These are phyloP conservation scores for Sminthurinus aureus DNA, from an alignment of 2,888 invertebrate species.

Conservation along the genomic window DNA sequence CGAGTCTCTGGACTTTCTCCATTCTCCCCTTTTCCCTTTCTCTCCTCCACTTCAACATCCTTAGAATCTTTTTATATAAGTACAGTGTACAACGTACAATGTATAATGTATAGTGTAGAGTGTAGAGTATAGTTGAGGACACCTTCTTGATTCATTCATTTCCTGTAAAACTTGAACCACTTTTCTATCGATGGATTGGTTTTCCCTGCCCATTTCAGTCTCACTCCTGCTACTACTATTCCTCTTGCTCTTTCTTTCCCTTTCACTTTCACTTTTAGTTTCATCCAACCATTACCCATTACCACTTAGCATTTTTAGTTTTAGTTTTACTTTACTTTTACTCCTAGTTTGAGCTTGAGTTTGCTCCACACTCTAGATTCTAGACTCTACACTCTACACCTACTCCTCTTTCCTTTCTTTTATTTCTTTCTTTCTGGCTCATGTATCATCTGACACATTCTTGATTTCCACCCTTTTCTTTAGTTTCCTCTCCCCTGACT, in stretches of 20 bases:
- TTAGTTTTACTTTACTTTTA: background rate
- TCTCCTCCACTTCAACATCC: background rate
- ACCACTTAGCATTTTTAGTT: background rate
- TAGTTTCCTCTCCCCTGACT: background rate
- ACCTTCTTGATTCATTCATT: background rate
- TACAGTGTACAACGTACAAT: no score
- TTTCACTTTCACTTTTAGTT: background rate
- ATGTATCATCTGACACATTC: background rate
- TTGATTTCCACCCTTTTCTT: background rate
- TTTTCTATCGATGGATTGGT: no score
- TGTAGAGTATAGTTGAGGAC: no score
- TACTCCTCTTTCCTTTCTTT: background rate
- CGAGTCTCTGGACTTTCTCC: background rate
- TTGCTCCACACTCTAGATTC: no score
- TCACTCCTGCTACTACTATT: no score
- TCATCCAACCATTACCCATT: background rate
- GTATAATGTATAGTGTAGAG: no score
- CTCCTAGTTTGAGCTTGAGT: no score
- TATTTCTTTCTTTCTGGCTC: background rate
- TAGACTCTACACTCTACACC: no score
- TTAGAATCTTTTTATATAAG: background rate
- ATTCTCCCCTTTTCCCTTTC: slow-evolving; percentile 26
- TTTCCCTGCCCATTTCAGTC: no score
- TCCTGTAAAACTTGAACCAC: background rate
- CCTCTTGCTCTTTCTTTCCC: no score